Conservation (phyloP, 2,113 vertebrate species). For the Anhinga rufa region DNA sequence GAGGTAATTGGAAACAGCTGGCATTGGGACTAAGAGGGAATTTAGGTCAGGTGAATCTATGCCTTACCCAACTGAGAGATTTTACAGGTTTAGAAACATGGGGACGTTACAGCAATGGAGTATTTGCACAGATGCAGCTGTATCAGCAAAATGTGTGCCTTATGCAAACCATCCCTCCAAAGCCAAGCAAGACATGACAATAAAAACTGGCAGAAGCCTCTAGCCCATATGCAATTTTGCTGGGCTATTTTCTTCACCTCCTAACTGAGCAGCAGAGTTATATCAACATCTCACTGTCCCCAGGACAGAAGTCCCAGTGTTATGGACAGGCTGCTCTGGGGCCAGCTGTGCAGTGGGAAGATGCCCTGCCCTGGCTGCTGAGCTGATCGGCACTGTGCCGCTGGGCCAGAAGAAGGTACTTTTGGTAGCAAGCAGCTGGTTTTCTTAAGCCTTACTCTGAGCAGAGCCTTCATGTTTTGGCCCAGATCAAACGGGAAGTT, state of each 20-base stretch:
- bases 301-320: neutral
- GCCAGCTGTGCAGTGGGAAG: neutral
- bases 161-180: neutral
- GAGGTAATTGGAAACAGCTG: neutral
- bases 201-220: neutral
- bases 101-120: neutral
- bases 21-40: neutral
- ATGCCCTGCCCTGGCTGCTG: neutral
- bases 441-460: neutral
- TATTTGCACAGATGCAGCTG: accelerated
- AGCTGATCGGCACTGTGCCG: accelerated
- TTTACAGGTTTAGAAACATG: neutral
- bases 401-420: neutral
- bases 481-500: neutral
- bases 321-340: neutral
- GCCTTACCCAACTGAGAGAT: neutral
- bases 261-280: neutral
- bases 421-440: neutral
- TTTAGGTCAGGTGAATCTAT: neutral
- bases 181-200: neutral
- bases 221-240: neutral
- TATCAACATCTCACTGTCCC: neutral
- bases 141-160: neutral
- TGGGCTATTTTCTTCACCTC: neutral
- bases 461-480: neutral